A percentile compares a stretch with the other conserved stretches of the same genome.
phyloP scores from a whole-genome alignment of 2,888 invertebrate species.

The Holacanthella duospinosa region DNA sequence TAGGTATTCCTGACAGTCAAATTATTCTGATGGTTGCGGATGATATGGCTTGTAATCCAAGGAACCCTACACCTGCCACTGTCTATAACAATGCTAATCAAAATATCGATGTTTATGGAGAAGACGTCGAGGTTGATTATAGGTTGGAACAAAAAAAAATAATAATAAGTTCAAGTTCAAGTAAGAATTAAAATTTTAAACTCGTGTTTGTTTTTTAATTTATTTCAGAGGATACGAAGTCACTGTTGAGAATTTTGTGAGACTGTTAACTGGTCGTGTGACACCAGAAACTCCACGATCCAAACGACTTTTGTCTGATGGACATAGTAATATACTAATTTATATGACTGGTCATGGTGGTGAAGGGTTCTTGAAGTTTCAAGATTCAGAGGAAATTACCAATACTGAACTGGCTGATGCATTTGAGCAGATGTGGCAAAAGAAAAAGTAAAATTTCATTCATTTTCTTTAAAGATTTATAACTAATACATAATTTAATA shows the following conservation, averaged over 20 bases:
- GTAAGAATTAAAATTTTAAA: background rate
- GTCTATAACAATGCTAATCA: constrained; percentile 97
- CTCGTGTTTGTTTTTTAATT: background rate
- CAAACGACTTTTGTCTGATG: constrained; percentile 87
- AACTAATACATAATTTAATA: constrained; percentile 6
- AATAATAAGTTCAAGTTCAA: background rate
- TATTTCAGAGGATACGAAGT: constrained; percentile 50
- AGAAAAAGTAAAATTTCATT: constrained; percentile 56
- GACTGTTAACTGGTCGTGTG: constrained; percentile 84
- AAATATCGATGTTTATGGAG: constrained; percentile 96
- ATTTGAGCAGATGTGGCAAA: constrained; percentile 99
- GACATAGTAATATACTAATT: constrained; percentile 90
- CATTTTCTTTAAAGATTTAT: background rate
- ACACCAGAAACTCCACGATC: constrained; percentile 88
- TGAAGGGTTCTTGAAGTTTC: constrained; percentile 97
- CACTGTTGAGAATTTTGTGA: constrained; percentile 96
- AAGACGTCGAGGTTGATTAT: constrained; percentile 98
- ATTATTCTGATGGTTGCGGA: constrained; percentile 99
- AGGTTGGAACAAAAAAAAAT: constrained; percentile 58
- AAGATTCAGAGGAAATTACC: constrained; percentile 97
- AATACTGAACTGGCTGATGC: constrained; percentile 97
- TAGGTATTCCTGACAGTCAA: constrained; percentile 79
- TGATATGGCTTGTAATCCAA: constrained; percentile 97
- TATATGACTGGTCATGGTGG: constrained; percentile 96
- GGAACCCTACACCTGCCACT: constrained; percentile 94